Evolutionary conservation across 2,888 invertebrate species (phyloP).

Genomic region (Aphidius colemani): DNA sequence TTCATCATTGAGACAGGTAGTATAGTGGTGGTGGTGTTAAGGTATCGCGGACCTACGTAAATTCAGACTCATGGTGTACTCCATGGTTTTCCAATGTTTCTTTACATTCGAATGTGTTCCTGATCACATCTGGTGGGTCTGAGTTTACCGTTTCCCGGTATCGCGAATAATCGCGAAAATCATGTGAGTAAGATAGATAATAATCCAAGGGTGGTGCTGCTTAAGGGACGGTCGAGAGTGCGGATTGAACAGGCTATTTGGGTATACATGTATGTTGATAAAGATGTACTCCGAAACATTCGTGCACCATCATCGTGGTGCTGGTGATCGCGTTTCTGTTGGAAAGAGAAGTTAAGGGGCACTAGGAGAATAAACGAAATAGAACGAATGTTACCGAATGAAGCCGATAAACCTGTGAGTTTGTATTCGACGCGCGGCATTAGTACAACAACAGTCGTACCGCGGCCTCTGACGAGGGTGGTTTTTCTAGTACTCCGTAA

Average conservation of each 20-base stretch:
- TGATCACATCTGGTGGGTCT: no score
- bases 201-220: constrained; percentile 23
- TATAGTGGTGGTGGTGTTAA: no score
- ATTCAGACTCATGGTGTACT: no score
- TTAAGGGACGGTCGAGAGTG: constrained; percentile 27
- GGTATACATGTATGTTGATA: constrained; percentile 1
- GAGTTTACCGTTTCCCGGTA: no score
- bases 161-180: not conserved
- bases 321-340: no score
- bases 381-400: constrained; percentile 39
- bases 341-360: not conserved
- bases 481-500: constrained; percentile 34
- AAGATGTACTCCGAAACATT: not conserved
- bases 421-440: constrained; percentile 47
- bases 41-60: no score
- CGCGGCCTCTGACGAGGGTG: constrained; percentile 53
- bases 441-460: constrained; percentile 52
- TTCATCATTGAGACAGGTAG: no score
- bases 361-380: constrained; percentile 34
- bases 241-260: constrained; percentile 25
- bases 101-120: no score
- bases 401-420: constrained; percentile 33
- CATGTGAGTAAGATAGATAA: constrained; percentile 13
- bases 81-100: no score
- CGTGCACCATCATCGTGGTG: not conserved